Evolutionary conservation across 2,113 vertebrate species (phyloP).

Genomic region (Xiphophorus couchianus): DNA sequence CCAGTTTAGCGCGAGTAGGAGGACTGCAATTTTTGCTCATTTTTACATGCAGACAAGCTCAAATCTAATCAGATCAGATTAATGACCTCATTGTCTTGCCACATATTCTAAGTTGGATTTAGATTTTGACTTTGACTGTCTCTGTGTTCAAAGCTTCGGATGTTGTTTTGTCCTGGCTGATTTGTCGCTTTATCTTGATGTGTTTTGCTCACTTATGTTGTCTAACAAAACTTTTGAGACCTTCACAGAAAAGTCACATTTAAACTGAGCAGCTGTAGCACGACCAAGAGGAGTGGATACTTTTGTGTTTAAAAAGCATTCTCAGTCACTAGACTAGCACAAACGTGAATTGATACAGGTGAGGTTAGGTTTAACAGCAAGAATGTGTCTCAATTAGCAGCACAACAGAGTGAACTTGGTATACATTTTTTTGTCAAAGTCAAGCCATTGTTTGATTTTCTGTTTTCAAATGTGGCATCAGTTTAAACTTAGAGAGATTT

Average conservation of each 20-base stretch:
- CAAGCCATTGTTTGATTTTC: too few species aligned
- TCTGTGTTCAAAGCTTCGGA: neutral
- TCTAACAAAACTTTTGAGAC: too few species aligned
- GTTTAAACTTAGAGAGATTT: neutral
- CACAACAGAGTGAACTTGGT: too few species aligned
- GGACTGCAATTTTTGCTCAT: too few species aligned
- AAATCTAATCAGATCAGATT: neutral
- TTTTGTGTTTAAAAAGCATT: slow-evolving; percentile 5
- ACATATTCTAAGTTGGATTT: too few species aligned
- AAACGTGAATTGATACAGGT: slow-evolving; percentile 18
- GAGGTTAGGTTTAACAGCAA: neutral
- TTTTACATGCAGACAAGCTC: too few species aligned
- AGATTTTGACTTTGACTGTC: too few species aligned
- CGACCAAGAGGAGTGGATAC: neutral
- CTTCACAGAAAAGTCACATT: too few species aligned
- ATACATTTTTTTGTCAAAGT: too few species aligned
- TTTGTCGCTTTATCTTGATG: too few species aligned
- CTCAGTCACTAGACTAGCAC: neutral
- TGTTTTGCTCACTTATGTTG: too few species aligned
- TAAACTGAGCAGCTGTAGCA: too few species aligned
- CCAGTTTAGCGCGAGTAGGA: neutral
- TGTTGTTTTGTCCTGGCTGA: neutral
- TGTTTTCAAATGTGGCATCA: neutral
- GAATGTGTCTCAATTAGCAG: neutral
- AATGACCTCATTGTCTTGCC: neutral